Conservation (phyloP, 2,888 invertebrate species). For the Aethes cnicana region DNA sequence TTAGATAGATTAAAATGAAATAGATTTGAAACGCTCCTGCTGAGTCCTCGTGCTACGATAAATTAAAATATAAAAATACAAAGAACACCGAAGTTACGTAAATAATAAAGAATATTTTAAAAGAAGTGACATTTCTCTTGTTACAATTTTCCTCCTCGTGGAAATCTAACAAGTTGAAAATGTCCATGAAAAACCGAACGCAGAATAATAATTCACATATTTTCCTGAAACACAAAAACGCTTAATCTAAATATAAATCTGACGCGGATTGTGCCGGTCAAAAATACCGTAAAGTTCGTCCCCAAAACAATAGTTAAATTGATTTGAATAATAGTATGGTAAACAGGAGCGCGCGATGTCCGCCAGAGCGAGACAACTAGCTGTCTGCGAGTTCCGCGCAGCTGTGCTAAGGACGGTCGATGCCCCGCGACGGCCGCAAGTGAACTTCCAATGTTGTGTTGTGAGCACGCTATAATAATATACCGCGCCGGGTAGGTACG, state of each 20-base stretch:
- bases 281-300: slow-evolving; percentile 20
- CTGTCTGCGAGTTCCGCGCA: slow-evolving; percentile 62
- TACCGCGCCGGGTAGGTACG: slow-evolving; percentile 22
- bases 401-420: slow-evolving; percentile 81
- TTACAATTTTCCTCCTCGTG: too few relatives aligned
- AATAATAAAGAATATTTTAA: too few relatives aligned
- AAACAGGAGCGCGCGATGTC: slow-evolving; percentile 54
- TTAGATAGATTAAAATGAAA: too few relatives aligned
- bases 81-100: too few relatives aligned
- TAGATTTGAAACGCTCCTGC: too few relatives aligned
- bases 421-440: slow-evolving; percentile 76
- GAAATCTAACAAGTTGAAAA: too few relatives aligned
- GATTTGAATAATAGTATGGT: slow-evolving; percentile 54
- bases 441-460: slow-evolving; percentile 80
- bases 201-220: too few relatives aligned
- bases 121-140: too few relatives aligned
- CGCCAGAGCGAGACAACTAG: slow-evolving; percentile 62
- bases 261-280: not conserved
- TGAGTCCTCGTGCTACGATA: too few relatives aligned
- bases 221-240: not conserved
- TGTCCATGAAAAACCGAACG: too few relatives aligned
- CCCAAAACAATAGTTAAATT: slow-evolving; percentile 43
- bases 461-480: slow-evolving; percentile 58
- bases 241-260: not conserved
- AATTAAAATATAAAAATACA: too few relatives aligned